Conservation (phyloP, 1,140 invertebrate genomes). For the Ruditapes philippinarum region DNA sequence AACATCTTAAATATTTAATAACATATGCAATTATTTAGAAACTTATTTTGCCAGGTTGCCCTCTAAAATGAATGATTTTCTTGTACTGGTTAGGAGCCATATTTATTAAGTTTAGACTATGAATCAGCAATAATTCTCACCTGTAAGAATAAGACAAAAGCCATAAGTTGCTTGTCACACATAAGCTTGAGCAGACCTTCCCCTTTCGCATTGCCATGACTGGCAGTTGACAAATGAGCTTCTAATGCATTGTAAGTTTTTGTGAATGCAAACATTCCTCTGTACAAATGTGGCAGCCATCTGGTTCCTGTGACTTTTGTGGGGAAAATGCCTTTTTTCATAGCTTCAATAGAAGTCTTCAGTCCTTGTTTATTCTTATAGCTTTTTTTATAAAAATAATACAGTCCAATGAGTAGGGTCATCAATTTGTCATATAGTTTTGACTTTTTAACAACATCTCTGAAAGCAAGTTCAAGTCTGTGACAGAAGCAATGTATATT, state of each 20-base stretch:
- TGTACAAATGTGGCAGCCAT: slow-evolving; percentile 44
- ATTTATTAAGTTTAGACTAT: neutral
- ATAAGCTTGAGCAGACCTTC: slow-evolving; percentile 39
- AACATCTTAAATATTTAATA: too few species aligned
- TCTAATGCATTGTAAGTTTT: slow-evolving; percentile 26
- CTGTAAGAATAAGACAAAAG: slow-evolving; percentile 1
- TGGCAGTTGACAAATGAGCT: slow-evolving; percentile 37
- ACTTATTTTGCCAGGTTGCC: too few species aligned
- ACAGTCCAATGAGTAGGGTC: slow-evolving; percentile 14
- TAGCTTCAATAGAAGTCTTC: neutral
- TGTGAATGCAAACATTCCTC: neutral
- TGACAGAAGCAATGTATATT: slow-evolving; percentile 27
- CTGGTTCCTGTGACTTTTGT: slow-evolving; percentile 46
- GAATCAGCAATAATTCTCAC: neutral
- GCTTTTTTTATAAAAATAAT: slow-evolving; percentile 18
- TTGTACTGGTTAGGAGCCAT: neutral
- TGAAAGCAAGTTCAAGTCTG: slow-evolving; percentile 17
- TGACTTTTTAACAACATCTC: slow-evolving; percentile 17
- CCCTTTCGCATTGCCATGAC: slow-evolving; percentile 56
- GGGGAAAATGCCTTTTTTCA: slow-evolving; percentile 4
- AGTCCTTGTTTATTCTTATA: slow-evolving; percentile 13
- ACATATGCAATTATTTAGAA: too few species aligned
- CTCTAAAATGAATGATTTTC: too few species aligned
- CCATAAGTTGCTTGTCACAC: neutral
- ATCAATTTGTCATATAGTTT: slow-evolving; percentile 2